Evolutionary conservation across 2,797 vertebrate genomes (phyloP), one percentile per base, ranked within the genome.

Genomic region (Urophycis tenuis): DNA sequence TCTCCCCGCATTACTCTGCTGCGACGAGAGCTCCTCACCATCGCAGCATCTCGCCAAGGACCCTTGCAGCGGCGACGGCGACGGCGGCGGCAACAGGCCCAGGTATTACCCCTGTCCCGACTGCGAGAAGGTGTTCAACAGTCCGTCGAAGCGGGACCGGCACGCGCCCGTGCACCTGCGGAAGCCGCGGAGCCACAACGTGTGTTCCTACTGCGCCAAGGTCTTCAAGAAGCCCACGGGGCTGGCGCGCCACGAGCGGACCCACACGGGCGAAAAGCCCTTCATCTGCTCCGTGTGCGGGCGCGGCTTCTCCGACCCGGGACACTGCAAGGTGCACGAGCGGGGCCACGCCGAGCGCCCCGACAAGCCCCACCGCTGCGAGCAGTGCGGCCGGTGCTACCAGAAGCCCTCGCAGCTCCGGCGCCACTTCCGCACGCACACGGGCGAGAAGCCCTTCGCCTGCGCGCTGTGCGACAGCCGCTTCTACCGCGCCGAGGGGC

Each of bases 261-360:
- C 89, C 82, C 91, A 92, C 81, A 92, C 91, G 0, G 91, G 91
- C 14, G 91, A 92, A 84, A 89, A 72, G 76, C 91, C 91, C 14
- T 91, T 88, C 41, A 89, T 87, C 74, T 92, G 91, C 81, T 84
- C 85, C 0, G 79, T 90, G 34, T 92, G 91, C 0, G 89, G 89
- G 0, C 91, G 90, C 78, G 85, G 89, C 15, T 92, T 92, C 71
- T 86, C 89, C 0, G 91, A 92, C 76, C 72, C 86, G 0, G 86
- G 89, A 1, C 89, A 91, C 79, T 92, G 91, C 86, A 92, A 85
- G 78, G 83, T 87, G 0, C 91, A 92, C 0, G 89, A 92, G 75
- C 90, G 85, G 78, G 91, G 85, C 0, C 91, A 92, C 0, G 87
- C 90, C 72, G 89, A 88, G 30, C 85, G 89, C 71, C 91, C 90